These are phyloP conservation scores for Ectemnius continuus DNA, from an alignment of 2,888 invertebrate species.

Conservation along the genomic window DNA sequence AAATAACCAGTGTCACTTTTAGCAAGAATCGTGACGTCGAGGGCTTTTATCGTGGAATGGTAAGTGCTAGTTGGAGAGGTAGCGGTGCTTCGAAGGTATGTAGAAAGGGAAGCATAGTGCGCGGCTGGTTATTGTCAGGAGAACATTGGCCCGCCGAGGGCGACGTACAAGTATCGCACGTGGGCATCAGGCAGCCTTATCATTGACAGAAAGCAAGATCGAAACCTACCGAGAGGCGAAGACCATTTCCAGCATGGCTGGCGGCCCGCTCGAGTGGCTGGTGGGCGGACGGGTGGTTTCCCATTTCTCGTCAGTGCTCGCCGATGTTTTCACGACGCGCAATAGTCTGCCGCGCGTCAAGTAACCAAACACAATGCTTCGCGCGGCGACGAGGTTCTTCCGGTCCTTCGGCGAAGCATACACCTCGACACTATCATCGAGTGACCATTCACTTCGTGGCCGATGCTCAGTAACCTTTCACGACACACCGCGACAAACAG, in stretches of 20 bases:
- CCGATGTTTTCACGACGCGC: slow-evolving; percentile 68
- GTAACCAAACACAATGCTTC: slow-evolving; percentile 57
- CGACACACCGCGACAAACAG: neutral
- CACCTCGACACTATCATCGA: slow-evolving; percentile 46
- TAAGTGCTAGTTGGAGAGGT: neutral
- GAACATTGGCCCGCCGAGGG: neutral
- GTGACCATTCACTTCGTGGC: slow-evolving; percentile 5
- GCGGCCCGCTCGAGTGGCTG: slow-evolving; percentile 87
- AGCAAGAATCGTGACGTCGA: neutral
- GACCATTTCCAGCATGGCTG: slow-evolving; percentile 73
- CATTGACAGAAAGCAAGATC: slow-evolving; percentile 49
- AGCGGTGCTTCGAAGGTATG: neutral
- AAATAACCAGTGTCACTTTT: slow-evolving; percentile 4
- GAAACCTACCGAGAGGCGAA: slow-evolving; percentile 75
- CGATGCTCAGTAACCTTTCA: neutral
- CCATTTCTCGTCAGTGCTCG: slow-evolving; percentile 80
- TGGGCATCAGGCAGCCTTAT: slow-evolving; percentile 46
- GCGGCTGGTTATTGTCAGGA: too few species aligned
- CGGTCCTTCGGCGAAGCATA: slow-evolving; percentile 48
- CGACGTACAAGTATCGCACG: slow-evolving; percentile 38
- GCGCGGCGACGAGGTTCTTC: slow-evolving; percentile 34
- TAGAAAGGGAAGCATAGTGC: too few species aligned
- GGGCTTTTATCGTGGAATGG: neutral
- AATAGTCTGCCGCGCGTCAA: slow-evolving; percentile 55
- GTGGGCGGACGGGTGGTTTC: slow-evolving; percentile 91